Evolutionary conservation across 2,888 invertebrate genomes (phyloP).

Genomic region (Dryococelus australis): DNA sequence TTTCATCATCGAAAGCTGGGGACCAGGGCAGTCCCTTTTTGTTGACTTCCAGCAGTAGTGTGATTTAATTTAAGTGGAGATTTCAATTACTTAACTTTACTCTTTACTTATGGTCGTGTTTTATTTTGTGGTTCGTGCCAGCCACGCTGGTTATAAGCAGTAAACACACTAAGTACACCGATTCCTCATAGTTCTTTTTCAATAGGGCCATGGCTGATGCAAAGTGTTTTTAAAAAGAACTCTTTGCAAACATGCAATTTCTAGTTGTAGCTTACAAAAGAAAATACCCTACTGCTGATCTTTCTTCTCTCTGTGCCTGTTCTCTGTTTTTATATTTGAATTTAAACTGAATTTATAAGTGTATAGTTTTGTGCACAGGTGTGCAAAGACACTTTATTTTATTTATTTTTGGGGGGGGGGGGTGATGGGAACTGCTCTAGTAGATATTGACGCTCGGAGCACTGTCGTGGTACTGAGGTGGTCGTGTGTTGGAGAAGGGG

Average conservation of each 20-base stretch:
- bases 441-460: too few species aligned
- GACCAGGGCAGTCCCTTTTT: neutral
- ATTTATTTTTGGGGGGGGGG: too few species aligned
- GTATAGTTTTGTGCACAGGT: too few species aligned
- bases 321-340: too few species aligned
- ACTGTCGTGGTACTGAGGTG: too few species aligned
- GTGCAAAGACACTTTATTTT: too few species aligned
- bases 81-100: neutral
- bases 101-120: neutral
- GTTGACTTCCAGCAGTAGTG: neutral
- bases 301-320: neutral
- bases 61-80: neutral
- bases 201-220: neutral
- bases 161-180: neutral
- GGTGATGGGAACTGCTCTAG: too few species aligned
- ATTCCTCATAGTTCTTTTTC: neutral
- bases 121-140: neutral
- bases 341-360: too few species aligned
- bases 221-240: constrained; percentile 6
- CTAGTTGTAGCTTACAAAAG: neutral
- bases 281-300: neutral
- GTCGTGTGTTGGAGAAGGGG: too few species aligned
- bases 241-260: neutral
- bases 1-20: neutral
- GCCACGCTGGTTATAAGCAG: neutral